phyloP scores from a whole-genome alignment of 1,140 invertebrate genomes.

The Drosophila grimshawi region DNA sequence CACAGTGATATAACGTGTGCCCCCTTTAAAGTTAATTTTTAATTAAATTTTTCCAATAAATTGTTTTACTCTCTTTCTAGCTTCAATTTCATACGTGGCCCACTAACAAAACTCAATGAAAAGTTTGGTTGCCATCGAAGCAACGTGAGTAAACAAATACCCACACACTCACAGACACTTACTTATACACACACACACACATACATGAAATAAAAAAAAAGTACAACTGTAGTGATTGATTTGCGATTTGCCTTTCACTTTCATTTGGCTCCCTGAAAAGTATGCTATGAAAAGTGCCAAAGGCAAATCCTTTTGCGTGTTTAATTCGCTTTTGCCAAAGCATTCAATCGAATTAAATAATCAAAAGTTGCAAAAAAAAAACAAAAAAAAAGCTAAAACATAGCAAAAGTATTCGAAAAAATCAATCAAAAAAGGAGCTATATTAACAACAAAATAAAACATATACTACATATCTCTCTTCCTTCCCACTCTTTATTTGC shows the following conservation, averaged over 20 bases:
- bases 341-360: constrained; percentile 31
- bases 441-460: constrained; percentile 3
- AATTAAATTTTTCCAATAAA: constrained; percentile 49
- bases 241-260: constrained; percentile 38
- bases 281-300: constrained; percentile 31
- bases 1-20: not conserved
- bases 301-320: constrained; percentile 15
- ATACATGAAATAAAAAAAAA: not conserved
- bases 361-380: constrained; percentile 25
- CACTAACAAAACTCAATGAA: constrained; percentile 66
- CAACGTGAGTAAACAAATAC: constrained; percentile 60
- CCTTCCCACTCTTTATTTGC: constrained; percentile 59
- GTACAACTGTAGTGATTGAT: constrained; percentile 14
- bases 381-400: constrained; percentile 16
- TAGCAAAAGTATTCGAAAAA: constrained; percentile 24
- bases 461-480: constrained; percentile 40
- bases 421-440: constrained; percentile 1
- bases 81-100: constrained; percentile 45
- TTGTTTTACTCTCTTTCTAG: constrained; percentile 8
- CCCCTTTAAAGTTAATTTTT: constrained; percentile 55
- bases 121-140: constrained; percentile 69
- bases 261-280: constrained; percentile 21
- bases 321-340: constrained; percentile 2
- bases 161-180: not conserved
- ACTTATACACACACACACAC: constrained; percentile 1